Base-by-base conservation (phyloP, 2,797 vertebrate species). In the Tiaroga cobitis region DNA sequence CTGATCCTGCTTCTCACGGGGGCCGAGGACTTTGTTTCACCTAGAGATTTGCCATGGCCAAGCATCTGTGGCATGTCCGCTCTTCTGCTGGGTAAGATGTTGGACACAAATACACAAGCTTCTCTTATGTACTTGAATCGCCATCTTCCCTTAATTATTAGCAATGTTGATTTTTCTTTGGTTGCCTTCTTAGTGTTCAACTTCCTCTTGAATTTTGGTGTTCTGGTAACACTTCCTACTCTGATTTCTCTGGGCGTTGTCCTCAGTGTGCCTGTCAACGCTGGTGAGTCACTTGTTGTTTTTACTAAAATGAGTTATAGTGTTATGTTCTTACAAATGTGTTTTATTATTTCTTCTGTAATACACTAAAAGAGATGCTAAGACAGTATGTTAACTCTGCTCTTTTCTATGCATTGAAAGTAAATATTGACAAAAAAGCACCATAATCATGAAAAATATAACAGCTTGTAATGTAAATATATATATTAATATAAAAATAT, bases 221-320 rank as follows among this genome's bases (percentile, higher is more conserved):
- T 96, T 84, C 94, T 96, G 67, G 91, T 97, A 88, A 97, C 96
- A 0, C 96, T 96, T 87, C 96, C 96, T 26, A 96, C 95, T 21
- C 90, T 97, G 92, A 96, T 97, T 92, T 97, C 96, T 87, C 93
- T 96, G 73, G 96, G 96, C 80, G 94, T 96, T 84, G 94, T 97
- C 83, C 91, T 97, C 89, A 97, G 96, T 85, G 96, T 97, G n/a
- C 96, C 96, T 89, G 95, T 96, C 83, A 97, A 97, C 18, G 96
- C 96, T 39, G 95, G 96, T 97, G 93, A 94, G 90, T 90, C 65
- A 73, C 41, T 75, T 32, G 2, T 8, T 46, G 15, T 24, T 75
- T 51, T 32, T 51, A 32, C 21, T 51, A 32, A 11, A 51, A 3
- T 56, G 0, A 13, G 56, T n/a, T 59, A 26, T 26, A 61, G 24